Evolutionary conservation across 2,888 invertebrate species (phyloP), one percentile per base, ranked within the genome.

Genomic region (Oscheius myriophilus): DNA sequence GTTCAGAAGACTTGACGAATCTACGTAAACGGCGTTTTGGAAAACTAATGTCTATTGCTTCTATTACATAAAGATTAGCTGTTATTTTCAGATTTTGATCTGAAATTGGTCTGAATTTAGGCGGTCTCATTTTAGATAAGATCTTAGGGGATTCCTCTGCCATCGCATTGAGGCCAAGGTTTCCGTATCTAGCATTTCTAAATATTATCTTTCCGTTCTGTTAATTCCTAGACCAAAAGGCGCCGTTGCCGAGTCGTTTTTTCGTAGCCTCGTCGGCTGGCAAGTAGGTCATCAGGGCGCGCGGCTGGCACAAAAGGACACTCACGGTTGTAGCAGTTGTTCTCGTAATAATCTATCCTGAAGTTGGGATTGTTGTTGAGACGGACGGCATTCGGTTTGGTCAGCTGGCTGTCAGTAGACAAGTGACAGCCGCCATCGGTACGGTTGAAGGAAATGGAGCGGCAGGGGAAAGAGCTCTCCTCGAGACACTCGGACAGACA

Each of bases 291-390:
- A 43, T 57, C 42, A 57, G 49, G 18, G 23, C 33, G 33, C 33
- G 49, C 6, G 26, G 16, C 14, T 25, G 53, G 26, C 33, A 54
- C 26, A 52, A 14, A 52, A 25, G 26, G 12, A 12, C 18, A 74
- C 84, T 78, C 51, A 86, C 86, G 74, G 64, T 86, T 86, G 65
- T 80, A 83, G 67, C 86, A 86, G 70, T 84, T 86, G 71, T 84
- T 86, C 69, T 86, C 86, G 63, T 87, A 86, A 69, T 86, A 86
- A 66, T 86, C 86, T 42, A 86, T 83, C 9, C 86, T 69, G 72
- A 75, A 86, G 70, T 86, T 87, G 14, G 86, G 86, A 59, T 86
- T 86, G 74, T 84, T 87, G 73, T 86, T 86, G 59, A 87, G 71
- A 7, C 80, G 76, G 62, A 86, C 82, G 23, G 77, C 72, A 25